phyloP scores from a whole-genome alignment of 2,888 invertebrate genomes.

The Stomorhina lunata region DNA sequence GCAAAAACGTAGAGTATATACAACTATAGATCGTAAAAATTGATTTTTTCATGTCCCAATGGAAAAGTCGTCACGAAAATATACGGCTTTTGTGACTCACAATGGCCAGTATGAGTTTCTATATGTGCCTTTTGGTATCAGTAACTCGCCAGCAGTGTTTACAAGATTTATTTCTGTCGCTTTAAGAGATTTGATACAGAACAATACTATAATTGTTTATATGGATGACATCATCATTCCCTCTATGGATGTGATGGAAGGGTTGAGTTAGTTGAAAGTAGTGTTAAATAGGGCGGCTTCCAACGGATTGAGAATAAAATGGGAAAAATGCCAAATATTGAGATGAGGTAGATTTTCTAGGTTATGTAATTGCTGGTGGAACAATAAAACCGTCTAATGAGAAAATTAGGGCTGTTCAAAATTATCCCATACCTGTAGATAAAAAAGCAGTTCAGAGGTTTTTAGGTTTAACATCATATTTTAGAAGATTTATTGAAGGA shows the following conservation, averaged over 20 bases:
- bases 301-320: constrained; percentile 30
- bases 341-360: constrained; percentile 7
- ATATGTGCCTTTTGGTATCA: too few species aligned
- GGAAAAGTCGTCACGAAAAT: constrained; percentile 33
- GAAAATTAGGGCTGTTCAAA: constrained; percentile 38
- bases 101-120: constrained; percentile 52
- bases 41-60: constrained; percentile 57
- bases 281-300: not conserved
- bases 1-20: constrained; percentile 49
- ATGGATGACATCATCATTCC: constrained; percentile 45
- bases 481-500: constrained; percentile 30
- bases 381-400: constrained; percentile 40
- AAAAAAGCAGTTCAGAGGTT: too few species aligned
- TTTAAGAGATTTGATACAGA: not conserved
- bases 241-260: constrained; percentile 28
- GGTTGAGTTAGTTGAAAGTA: not conserved
- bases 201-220: not conserved
- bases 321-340: constrained; percentile 23
- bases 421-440: too few species aligned
- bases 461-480: too few species aligned
- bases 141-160: too few species aligned
- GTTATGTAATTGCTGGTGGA: not conserved
- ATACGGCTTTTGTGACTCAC: not conserved
- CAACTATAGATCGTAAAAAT: constrained; percentile 49
- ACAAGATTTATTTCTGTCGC: too few species aligned